Conservation (phyloP, 2,888 invertebrate species). For the Agrypnus murinus region DNA sequence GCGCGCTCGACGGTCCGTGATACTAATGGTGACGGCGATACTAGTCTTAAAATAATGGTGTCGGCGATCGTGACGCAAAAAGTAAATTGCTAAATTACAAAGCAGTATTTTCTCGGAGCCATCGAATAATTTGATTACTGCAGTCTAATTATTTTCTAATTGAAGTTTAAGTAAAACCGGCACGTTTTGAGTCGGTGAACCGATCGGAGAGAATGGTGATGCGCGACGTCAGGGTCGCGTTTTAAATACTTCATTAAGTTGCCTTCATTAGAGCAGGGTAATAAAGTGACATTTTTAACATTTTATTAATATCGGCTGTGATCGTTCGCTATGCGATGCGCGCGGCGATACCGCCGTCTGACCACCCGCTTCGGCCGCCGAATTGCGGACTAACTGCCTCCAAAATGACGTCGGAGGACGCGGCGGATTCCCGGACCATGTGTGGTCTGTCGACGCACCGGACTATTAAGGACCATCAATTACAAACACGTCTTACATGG, state of each 20-base stretch:
- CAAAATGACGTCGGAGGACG: constrained; percentile 40
- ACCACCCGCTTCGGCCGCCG: constrained; percentile 53
- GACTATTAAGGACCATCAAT: constrained; percentile 46
- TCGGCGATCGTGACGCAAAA: constrained; percentile 59
- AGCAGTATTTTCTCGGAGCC: constrained; percentile 63
- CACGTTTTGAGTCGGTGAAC: constrained; percentile 34
- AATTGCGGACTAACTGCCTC: constrained; percentile 51
- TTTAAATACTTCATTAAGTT: constrained; percentile 49
- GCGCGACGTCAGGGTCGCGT: constrained; percentile 35
- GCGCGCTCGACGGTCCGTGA: constrained; percentile 11
- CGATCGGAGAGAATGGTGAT: constrained; percentile 24
- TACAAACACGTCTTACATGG: constrained; percentile 43
- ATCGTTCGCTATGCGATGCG: constrained; percentile 44
- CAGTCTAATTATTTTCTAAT: constrained; percentile 65
- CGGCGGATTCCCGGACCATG: constrained; percentile 53
- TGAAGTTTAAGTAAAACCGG: constrained; percentile 55
- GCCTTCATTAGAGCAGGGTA: constrained; percentile 49
- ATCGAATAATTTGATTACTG: constrained; percentile 64
- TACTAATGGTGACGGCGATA: constrained; percentile 46
- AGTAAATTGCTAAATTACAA: constrained; percentile 67
- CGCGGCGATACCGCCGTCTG: constrained; percentile 43
- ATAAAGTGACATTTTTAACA: constrained; percentile 58
- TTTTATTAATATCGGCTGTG: constrained; percentile 58
- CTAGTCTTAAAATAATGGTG: constrained; percentile 54
- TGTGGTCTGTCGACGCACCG: constrained; percentile 57